Percentiles rank a stretch among this genome's conserved stretches.
These are phyloP conservation scores for Brenthis ino DNA, from an alignment of 2,888 invertebrate species.

Conservation along the genomic window DNA sequence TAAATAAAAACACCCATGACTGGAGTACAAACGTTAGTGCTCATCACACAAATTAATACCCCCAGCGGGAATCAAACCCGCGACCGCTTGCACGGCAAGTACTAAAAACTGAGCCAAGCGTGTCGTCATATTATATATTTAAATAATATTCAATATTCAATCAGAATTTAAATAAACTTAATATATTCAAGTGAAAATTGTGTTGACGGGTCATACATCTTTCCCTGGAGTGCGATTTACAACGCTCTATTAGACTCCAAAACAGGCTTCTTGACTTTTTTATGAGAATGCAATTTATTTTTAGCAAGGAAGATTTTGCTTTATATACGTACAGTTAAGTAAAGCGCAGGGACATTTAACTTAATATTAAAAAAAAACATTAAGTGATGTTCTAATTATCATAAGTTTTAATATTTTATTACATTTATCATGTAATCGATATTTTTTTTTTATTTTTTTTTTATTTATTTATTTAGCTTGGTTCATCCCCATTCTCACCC, in stretches of 20 bases:
- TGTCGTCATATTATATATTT: too few species aligned
- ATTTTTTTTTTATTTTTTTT: too few species aligned
- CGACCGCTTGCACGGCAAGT: too few species aligned
- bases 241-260: constrained; percentile 27
- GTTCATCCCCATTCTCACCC: too few species aligned
- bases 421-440: too few species aligned
- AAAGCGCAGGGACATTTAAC: background rate
- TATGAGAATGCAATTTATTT: constrained; percentile 20
- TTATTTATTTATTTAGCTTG: too few species aligned
- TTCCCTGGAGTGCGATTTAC: constrained; percentile 27
- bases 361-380: background rate
- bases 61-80: too few species aligned
- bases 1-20: too few species aligned
- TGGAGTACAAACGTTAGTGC: too few species aligned
- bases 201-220: constrained; percentile 31
- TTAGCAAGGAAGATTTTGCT: constrained; percentile 3
- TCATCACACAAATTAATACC: too few species aligned
- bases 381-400: background rate
- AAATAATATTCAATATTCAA: background rate
- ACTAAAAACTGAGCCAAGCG: too few species aligned
- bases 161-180: constrained; percentile 11
- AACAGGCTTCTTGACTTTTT: constrained; percentile 28
- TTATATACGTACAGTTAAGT: background rate
- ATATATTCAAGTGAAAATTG: constrained; percentile 27
- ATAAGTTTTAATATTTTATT: too few species aligned